Base-by-base conservation (phyloP, 1,140 invertebrate genomes). In the Mercenaria mercenaria region DNA sequence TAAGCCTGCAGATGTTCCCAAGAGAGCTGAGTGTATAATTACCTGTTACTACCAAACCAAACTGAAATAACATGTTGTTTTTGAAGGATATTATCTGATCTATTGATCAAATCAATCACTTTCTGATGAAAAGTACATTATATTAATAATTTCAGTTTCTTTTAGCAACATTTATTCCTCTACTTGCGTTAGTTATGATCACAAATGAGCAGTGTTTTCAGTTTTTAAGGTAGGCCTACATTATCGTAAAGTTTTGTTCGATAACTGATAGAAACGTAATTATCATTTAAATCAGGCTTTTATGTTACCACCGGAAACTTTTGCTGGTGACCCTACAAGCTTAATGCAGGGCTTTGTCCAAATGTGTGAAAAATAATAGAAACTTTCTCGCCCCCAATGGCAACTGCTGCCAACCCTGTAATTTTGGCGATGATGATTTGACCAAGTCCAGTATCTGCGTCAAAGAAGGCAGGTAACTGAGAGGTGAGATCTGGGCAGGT, bases 381-480 rank as follows among this genome's bases (percentile, higher is more conserved):
- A 79, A 56, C 15, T 34, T 56, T 39, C n/a, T 79, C 76, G 56
- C 18, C 29, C 72, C 76, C 29, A 18, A 10, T 79, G 76, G 37
- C 47, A 50, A 79, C 20, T 56, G 76, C 32, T 29, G 32, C 32
- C 23, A 56, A 79, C 43, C 76, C 76, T 79, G 76, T 79, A 79
- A 79, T 79, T 79, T 79, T 8, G 13, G 13, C 18, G 11, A n/a
- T 15, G 11, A 13, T n/a, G 11, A 34, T 79, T 79, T 56, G 76
- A 52, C 47, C 76, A 52, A 37, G 4, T 34, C 26, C 13, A 8
- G 26, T 26, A 56, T 79, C 32, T 56, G 43, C 29, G 0, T 52
- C 6, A 52, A 79, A 52, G 26, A 82, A 82, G 80, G 80, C 50
- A 67, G 80, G 80, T 82, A 82, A 82, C 80, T 67, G 56, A 18